A percentile compares a stretch with the other conserved stretches of the same genome.
These are phyloP conservation scores for Chalcis sispes DNA, from an alignment of 2,888 invertebrate genomes.

Conservation along the genomic window DNA sequence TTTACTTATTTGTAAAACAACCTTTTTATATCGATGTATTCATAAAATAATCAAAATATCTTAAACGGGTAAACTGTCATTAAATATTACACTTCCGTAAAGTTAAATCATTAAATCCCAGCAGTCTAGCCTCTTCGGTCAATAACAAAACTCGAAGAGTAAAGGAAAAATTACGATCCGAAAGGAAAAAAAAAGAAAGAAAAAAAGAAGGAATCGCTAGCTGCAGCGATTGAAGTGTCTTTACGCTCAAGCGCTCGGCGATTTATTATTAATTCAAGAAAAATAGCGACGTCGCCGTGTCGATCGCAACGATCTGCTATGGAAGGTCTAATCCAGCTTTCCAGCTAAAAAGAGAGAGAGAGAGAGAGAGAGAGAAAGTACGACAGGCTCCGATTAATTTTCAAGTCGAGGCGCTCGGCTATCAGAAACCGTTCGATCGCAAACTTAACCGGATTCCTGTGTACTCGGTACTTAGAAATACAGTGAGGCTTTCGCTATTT, in stretches of 20 bases:
- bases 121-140: not conserved
- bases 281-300: slow-evolving; percentile 4
- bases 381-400: slow-evolving; percentile 35
- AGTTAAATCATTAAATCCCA: not conserved
- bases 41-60: too few relatives aligned
- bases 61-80: too few relatives aligned
- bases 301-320: slow-evolving; percentile 23
- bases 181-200: too few relatives aligned
- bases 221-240: not conserved
- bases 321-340: slow-evolving; percentile 40
- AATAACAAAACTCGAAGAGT: not conserved
- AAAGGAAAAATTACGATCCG: too few relatives aligned
- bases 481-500: slow-evolving; percentile 1
- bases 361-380: not conserved
- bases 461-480: slow-evolving; percentile 4
- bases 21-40: too few relatives aligned
- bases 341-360: not conserved
- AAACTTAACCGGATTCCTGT: slow-evolving; percentile 21
- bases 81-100: too few relatives aligned
- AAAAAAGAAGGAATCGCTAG: not conserved
- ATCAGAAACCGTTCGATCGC: slow-evolving; percentile 37
- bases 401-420: slow-evolving; percentile 27
- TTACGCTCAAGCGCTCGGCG: not conserved
- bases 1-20: too few relatives aligned
- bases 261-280: slow-evolving; percentile 46